These are phyloP conservation scores for Adelosebastes latens DNA, from an alignment of 2,797 vertebrate genomes.

Conservation along the genomic window DNA sequence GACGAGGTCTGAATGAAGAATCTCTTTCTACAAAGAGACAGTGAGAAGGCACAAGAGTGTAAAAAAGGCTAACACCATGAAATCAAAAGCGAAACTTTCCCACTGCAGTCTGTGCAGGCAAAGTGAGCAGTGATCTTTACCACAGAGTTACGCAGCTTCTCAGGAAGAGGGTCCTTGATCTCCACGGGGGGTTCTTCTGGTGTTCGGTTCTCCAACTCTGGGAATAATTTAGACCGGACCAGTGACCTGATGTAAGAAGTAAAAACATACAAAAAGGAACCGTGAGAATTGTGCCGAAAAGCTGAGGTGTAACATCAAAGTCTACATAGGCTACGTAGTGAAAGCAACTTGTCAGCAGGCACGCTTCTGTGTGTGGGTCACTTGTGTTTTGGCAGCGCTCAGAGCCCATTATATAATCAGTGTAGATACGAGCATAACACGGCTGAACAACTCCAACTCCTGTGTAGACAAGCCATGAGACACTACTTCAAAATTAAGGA, in stretches of 20 bases:
- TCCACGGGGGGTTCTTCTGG: constrained; percentile 88
- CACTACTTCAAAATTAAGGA: not conserved
- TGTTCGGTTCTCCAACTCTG: constrained; percentile 87
- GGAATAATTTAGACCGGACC: constrained; percentile 89
- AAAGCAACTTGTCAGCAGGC: not conserved
- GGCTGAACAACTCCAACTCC: not conserved
- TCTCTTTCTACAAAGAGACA: constrained; percentile 84
- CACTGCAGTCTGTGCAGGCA: not conserved
- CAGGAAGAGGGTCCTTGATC: constrained; percentile 91
- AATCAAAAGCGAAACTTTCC: not conserved
- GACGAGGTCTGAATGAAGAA: constrained; percentile 91
- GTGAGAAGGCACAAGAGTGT: not conserved
- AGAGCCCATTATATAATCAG: not conserved
- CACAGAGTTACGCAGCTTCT: constrained; percentile 90
- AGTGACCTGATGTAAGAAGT: constrained; percentile 82
- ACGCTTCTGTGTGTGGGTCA: not conserved
- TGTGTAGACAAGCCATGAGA: not conserved
- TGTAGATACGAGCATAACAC: not conserved
- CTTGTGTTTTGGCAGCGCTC: not conserved
- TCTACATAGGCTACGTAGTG: not conserved
- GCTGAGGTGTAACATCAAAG: constrained; percentile 13
- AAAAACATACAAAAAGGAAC: not conserved
- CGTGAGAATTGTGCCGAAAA: not conserved
- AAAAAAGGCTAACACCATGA: not conserved
- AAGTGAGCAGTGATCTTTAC: constrained; percentile 66